Evolutionary conservation across 2,113 vertebrate species (phyloP).

Genomic region (Panurus biarmicus): DNA sequence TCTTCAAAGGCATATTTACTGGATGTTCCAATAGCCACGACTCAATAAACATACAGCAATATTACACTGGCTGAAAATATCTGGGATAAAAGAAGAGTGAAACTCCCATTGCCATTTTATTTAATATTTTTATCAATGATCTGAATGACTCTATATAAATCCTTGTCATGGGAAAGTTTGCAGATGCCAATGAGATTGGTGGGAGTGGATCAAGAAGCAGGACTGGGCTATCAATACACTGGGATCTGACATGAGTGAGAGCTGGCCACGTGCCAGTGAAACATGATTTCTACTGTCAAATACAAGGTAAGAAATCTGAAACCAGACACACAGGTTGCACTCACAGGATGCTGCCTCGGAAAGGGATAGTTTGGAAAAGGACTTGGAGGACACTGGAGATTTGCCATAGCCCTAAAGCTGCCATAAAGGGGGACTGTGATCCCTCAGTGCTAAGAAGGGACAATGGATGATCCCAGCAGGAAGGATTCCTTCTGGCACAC

Average conservation of each 20-base stretch:
- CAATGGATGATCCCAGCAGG: neutral
- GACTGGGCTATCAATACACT: neutral
- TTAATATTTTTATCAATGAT: neutral
- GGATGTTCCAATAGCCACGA: neutral
- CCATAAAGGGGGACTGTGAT: neutral
- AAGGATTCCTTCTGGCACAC: neutral
- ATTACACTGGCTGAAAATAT: neutral
- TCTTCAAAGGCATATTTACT: slow-evolving; percentile 9
- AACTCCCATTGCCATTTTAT: neutral
- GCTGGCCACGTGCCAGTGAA: neutral
- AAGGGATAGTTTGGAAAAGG: neutral
- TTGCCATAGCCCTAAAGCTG: neutral
- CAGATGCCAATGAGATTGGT: neutral
- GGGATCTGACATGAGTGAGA: neutral
- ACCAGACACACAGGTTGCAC: neutral
- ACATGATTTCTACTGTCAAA: neutral
- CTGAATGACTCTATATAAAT: neutral
- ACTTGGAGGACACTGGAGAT: neutral
- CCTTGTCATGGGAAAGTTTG: neutral
- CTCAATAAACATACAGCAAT: neutral
- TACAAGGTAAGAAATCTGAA: neutral
- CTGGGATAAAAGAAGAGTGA: neutral
- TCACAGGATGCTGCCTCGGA: neutral
- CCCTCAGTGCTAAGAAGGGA: neutral
- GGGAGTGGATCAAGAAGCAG: neutral